These are phyloP conservation scores for Smittia sp. DNA, from an alignment of 2,888 invertebrate species.

Conservation along the genomic window DNA sequence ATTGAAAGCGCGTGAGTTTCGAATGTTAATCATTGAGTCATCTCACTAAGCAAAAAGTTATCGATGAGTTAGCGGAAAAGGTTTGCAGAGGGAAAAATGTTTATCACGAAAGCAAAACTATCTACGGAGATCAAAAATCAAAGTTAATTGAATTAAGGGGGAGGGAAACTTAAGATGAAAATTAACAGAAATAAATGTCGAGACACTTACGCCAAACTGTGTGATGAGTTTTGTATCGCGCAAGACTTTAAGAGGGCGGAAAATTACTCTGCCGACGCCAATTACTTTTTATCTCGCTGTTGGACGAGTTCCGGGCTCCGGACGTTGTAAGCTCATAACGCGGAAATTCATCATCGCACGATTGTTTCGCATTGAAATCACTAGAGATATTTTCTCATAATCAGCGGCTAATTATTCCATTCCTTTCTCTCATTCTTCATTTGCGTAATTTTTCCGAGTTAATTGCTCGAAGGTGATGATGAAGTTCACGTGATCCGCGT, in stretches of 20 bases:
- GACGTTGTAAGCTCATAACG: neutral
- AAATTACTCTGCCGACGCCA: neutral
- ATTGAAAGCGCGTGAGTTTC: no score
- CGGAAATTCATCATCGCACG: conserved; percentile 1
- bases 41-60: no score
- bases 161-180: neutral
- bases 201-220: neutral
- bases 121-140: conserved; percentile 28
- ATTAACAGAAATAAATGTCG: no score
- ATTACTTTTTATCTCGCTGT: neutral
- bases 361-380: neutral
- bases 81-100: no score
- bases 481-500: neutral
- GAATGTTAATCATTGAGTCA: no score
- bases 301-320: neutral
- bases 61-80: neutral
- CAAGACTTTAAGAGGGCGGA: neutral
- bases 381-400: conserved; percentile 10
- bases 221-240: neutral
- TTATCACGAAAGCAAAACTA: no score
- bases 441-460: neutral
- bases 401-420: conserved; percentile 5
- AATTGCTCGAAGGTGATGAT: neutral
- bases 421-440: neutral
- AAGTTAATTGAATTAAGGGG: neutral